Evolutionary conservation across 2,888 invertebrate species (phyloP), one percentile per base, ranked within the genome.

Genomic region (Allophyes oxyacanthae): DNA sequence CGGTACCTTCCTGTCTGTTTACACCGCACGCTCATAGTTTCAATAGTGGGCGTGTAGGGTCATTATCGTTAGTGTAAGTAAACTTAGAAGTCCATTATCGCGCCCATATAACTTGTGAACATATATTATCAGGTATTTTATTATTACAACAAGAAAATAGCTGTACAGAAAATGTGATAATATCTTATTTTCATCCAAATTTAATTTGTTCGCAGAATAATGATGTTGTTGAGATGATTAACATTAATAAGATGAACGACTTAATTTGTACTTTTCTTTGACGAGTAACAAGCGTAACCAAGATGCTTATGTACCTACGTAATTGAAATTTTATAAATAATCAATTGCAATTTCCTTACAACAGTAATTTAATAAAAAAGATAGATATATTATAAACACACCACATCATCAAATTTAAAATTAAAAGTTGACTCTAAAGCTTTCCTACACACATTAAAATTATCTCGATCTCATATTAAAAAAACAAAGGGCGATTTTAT

Each of bases 401-500:
- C 4, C 2, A 20, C 20, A 4, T 20, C 20, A 20, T 3, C 20
- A 20, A 20, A 20, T 3, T 20, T 2, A 20, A 20, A 20, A 20
- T 28, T 2, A 28, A 28, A 28, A 8, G 28, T 28, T 4, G 6
- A 28, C 1, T 28, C 28, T 28, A 28, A 28, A 11, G 0, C 33
- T 33, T 33, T 33, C 11, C 13, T 14, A 28, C 30, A 9, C 28
- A 5, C 30, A 10, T 10, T 8, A 34, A 34, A 36, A 20, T 20
- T 32, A 48, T 7, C 25, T 26, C 15, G 0, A 45, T 10, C 8
- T 40, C 49, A 13, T 28, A 28, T 7, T 20, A 20, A 34, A 44
- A 36, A 45, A 26, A 30, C 26, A 9, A 45, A 9, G 11, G 20
- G 15, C 30, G 48, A 62, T 67, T 78, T 77, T 76, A 72, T 72